phyloP scores from a whole-genome alignment of 2,113 vertebrate genomes.

The Chrysemys picta region DNA sequence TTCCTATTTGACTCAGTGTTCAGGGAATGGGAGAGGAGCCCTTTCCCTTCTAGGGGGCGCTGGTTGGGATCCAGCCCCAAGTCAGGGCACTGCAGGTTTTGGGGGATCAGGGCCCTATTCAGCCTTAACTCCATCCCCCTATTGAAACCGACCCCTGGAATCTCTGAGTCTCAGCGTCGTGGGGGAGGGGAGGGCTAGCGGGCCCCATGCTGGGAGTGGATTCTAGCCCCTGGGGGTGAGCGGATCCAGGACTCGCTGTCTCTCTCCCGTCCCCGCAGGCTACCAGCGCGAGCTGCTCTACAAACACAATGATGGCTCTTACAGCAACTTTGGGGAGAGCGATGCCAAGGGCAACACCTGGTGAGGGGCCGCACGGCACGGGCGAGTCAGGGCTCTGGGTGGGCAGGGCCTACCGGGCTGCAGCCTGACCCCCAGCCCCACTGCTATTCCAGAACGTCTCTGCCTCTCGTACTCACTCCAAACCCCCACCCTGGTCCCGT shows the following conservation, averaged over 20 bases:
- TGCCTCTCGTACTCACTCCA: neutral
- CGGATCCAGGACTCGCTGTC: fast-evolving
- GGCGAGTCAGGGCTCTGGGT: neutral
- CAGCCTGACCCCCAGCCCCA: neutral
- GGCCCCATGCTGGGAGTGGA: neutral
- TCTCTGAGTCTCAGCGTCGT: neutral
- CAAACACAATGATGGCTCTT: conserved; percentile 83
- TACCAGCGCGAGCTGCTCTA: conserved; percentile 86
- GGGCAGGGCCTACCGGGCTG: neutral
- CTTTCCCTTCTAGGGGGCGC: neutral
- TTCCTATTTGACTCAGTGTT: conserved; percentile 41
- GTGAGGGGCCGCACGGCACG: conserved; percentile 62
- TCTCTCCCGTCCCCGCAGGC: conserved; percentile 45
- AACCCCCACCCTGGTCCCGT: neutral
- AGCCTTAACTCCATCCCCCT: neutral
- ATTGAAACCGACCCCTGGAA: neutral
- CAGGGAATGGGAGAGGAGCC: conserved; percentile 3
- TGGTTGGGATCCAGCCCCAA: neutral
- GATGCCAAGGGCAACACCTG: conserved; percentile 84
- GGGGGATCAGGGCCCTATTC: neutral
- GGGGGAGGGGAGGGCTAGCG: neutral
- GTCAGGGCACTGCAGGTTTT: neutral
- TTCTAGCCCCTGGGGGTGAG: neutral
- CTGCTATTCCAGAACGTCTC: neutral
- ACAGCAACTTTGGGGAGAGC: conserved; percentile 82